phyloP scores from a whole-genome alignment of 1,140 invertebrate genomes.

The Pogonomyrmex barbatus region DNA sequence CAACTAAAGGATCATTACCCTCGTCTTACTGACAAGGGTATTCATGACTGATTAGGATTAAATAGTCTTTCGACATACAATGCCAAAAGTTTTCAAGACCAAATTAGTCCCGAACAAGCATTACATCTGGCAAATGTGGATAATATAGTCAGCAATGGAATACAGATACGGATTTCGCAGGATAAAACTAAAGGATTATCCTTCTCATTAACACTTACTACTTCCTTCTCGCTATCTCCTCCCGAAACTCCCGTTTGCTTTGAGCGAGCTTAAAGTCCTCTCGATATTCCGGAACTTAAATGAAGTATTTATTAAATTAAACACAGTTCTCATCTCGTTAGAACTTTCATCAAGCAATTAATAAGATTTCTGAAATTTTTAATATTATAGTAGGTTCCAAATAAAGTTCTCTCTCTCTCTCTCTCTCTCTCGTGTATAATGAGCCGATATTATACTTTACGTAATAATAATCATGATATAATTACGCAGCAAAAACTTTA shows the following conservation, averaged over 20 bases:
- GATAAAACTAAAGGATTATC: constrained; percentile 62
- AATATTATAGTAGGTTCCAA: not conserved
- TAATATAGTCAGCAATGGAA: constrained; percentile 33
- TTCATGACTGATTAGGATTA: not conserved
- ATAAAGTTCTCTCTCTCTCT: not conserved
- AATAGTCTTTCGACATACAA: not conserved
- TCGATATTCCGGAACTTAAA: constrained; percentile 52
- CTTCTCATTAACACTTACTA: constrained; percentile 50
- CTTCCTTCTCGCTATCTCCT: constrained; percentile 35
- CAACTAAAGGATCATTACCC: not conserved
- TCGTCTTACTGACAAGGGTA: not conserved
- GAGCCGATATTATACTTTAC: constrained; percentile 12
- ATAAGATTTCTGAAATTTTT: constrained; percentile 50
- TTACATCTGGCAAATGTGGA: constrained; percentile 45
- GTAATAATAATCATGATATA: constrained; percentile 48
- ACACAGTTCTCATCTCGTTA: constrained; percentile 22
- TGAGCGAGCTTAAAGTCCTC: constrained; percentile 36
- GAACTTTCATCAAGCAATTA: constrained; percentile 47
- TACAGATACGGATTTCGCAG: constrained; percentile 39
- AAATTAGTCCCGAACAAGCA: constrained; percentile 41
- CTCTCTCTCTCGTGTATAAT: constrained; percentile 1
- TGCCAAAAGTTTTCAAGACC: not conserved
- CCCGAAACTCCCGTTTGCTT: constrained; percentile 20
- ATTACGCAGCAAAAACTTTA: constrained; percentile 36
- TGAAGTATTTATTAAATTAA: constrained; percentile 61